A percentile compares a stretch with the other conserved stretches of the same genome.
Conservation (phyloP, 2,113 vertebrate species). For the Corythaeola cristata region DNA sequence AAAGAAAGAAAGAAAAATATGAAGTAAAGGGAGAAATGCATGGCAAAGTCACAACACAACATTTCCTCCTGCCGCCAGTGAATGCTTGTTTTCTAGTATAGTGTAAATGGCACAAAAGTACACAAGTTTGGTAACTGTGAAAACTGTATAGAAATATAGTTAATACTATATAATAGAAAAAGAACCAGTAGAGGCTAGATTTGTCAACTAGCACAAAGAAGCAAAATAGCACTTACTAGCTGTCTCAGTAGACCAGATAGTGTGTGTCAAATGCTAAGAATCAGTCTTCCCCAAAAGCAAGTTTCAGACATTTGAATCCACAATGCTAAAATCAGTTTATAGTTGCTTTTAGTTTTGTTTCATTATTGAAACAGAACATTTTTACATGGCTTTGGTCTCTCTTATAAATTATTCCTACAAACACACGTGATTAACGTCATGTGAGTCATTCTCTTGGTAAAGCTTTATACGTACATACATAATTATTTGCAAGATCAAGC, state of each 20-base stretch:
- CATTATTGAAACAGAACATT: not conserved
- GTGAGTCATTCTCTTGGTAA: not conserved
- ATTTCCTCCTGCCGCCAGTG: not conserved
- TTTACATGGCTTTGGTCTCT: not conserved
- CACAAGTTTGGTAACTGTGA: not conserved
- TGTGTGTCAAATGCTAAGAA: not conserved
- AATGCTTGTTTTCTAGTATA: not conserved
- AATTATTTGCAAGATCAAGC: not conserved
- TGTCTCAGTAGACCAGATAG: not conserved
- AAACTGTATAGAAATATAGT: not conserved
- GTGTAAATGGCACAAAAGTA: not conserved
- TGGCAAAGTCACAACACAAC: not conserved
- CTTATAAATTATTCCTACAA: conserved; percentile 6
- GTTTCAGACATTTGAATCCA: not conserved
- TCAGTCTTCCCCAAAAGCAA: not conserved
- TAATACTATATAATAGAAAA: not conserved
- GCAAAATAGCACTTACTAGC: not conserved
- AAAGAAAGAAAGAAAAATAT: not conserved
- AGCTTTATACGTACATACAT: not conserved
- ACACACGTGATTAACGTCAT: not conserved
- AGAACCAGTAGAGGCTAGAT: not conserved
- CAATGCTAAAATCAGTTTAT: not conserved
- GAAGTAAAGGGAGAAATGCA: not conserved
- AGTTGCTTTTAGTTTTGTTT: not conserved
- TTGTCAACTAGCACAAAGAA: not conserved